Evolutionary conservation across 2,888 invertebrate species (phyloP).

Genomic region (Candidula unifasciata): DNA sequence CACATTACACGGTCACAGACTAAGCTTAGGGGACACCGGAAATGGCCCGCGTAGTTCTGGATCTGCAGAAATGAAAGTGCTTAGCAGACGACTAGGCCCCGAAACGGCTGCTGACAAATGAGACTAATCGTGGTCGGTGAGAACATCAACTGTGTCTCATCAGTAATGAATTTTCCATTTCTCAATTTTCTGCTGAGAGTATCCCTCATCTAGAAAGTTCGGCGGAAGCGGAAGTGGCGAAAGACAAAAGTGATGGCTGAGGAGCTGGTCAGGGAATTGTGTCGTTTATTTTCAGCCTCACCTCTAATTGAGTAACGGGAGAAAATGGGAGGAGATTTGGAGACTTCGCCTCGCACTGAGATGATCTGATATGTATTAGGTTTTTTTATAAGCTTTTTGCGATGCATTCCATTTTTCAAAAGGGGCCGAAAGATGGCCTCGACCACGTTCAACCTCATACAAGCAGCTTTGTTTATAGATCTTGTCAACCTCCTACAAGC

Average conservation of each 20-base stretch:
- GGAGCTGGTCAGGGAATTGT: neutral
- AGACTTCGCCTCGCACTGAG: too few species aligned
- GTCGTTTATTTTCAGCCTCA: neutral
- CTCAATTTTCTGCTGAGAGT: conserved; percentile 35
- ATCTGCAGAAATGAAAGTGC: conserved; percentile 45
- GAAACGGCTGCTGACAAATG: conserved; percentile 38
- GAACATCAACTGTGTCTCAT: neutral
- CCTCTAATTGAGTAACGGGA: neutral
- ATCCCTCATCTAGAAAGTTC: neutral
- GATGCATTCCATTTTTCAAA: too few species aligned
- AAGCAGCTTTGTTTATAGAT: too few species aligned
- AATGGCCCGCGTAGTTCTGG: conserved; percentile 46
- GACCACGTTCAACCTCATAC: too few species aligned
- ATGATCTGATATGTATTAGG: too few species aligned
- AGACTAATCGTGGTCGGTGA: conserved; percentile 16
- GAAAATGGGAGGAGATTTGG: too few species aligned
- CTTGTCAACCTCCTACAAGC: too few species aligned
- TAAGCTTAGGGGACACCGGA: conserved; percentile 36
- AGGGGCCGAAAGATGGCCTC: too few species aligned
- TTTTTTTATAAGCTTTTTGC: too few species aligned
- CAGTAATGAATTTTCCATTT: conserved; percentile 52
- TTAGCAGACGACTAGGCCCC: conserved; percentile 22
- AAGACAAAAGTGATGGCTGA: conserved; percentile 13
- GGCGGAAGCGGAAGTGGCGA: conserved; percentile 1
- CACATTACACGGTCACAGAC: conserved; percentile 29